These are phyloP conservation scores for Papilio elwesi DNA, from an alignment of 2,888 invertebrate genomes.

Conservation along the genomic window DNA sequence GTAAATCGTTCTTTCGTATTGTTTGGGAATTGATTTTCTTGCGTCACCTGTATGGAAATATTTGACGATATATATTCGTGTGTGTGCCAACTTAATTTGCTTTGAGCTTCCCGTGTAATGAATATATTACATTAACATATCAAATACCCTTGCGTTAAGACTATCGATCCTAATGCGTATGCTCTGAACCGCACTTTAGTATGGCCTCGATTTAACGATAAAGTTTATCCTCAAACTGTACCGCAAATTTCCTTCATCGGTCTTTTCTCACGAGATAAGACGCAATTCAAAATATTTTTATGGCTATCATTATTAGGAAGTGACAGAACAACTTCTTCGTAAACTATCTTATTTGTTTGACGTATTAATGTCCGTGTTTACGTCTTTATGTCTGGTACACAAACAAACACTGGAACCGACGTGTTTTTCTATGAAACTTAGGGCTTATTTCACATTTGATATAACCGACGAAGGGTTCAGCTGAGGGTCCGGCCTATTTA, in stretches of 20 bases:
- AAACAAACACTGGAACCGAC: slow-evolving; percentile 2
- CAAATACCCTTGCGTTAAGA: slow-evolving; percentile 1
- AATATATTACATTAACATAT: slow-evolving; percentile 31
- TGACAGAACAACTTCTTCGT: not conserved
- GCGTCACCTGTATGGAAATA: not conserved
- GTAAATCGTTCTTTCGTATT: not conserved
- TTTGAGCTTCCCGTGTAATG: slow-evolving; percentile 14
- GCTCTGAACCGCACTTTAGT: too few species aligned
- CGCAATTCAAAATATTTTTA: slow-evolving; percentile 1
- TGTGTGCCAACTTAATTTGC: not conserved
- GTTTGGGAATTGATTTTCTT: not conserved
- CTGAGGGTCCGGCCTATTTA: too few species aligned
- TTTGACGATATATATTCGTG: not conserved
- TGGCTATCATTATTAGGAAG: slow-evolving; percentile 5
- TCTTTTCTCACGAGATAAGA: not conserved
- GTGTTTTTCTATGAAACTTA: not conserved
- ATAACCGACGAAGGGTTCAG: not conserved
- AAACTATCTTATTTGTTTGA: slow-evolving; percentile 7
- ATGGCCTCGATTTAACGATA: too few species aligned
- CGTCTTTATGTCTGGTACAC: slow-evolving; percentile 2
- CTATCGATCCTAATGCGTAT: slow-evolving; percentile 2
- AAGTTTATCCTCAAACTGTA: too few species aligned
- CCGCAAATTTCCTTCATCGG: too few species aligned
- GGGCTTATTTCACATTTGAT: not conserved
- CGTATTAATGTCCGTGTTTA: slow-evolving; percentile 17